These are phyloP conservation scores for Haliclona indistincta DNA, from an alignment of 37 sponge, comb jelly and placozoan genomes.

Conservation along the genomic window DNA sequence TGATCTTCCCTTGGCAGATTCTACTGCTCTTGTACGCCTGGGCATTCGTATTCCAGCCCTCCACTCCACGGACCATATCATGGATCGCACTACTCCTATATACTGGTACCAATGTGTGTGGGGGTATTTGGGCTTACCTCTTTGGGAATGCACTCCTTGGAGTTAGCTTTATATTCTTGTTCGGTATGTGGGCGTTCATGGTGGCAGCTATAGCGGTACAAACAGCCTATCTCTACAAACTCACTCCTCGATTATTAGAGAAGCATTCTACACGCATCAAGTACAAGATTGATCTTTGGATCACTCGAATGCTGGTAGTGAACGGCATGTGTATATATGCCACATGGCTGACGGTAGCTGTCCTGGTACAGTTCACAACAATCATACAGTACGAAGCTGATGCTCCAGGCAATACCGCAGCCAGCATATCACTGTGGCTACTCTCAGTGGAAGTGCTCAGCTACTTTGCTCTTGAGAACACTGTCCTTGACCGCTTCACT, in stretches of 20 bases:
- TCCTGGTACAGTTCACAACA: conserved; percentile 20
- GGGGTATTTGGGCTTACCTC: conserved; percentile 29
- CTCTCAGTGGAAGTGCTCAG: neutral
- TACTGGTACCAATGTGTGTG: neutral
- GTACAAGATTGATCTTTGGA: neutral
- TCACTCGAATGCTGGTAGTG: conserved; percentile 24
- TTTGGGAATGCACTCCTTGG: conserved; percentile 21
- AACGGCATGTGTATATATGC: conserved; percentile 31
- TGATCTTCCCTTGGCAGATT: conserved; percentile 58
- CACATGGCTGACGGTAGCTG: conserved; percentile 7
- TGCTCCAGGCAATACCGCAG: neutral
- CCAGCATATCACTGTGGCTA: conserved; percentile 9
- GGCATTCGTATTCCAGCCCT: conserved; percentile 45
- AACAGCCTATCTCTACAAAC: too few relatives aligned
- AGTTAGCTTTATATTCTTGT: conserved; percentile 22
- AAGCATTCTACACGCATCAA: too few relatives aligned
- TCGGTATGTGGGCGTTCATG: neutral
- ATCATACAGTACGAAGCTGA: conserved; percentile 21
- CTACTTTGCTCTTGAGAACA: conserved; percentile 49
- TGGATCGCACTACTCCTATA: conserved; percentile 9
- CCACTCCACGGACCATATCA: conserved; percentile 17
- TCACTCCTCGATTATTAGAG: too few relatives aligned
- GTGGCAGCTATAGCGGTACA: neutral
- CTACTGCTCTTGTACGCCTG: conserved; percentile 52
- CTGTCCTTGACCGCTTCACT: conserved; percentile 25